Evolutionary conservation across 2,113 vertebrate species (phyloP).

Genomic region (Sitta europaea): DNA sequence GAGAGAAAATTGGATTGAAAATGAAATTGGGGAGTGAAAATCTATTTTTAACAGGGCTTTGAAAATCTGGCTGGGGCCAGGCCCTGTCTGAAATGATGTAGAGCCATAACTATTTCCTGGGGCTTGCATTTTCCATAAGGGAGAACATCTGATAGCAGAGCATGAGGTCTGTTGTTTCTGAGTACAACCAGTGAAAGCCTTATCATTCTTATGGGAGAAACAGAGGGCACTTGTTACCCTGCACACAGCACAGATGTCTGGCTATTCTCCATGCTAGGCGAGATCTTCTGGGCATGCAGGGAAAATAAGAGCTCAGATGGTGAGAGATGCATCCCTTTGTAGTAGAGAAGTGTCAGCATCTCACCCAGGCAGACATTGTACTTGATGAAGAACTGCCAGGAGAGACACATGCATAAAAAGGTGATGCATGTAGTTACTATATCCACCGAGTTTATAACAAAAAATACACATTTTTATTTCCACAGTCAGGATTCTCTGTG

Average conservation of each 20-base stretch:
- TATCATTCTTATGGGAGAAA: neutral
- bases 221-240: neutral
- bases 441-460: neutral
- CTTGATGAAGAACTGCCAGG: neutral
- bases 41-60: constrained; percentile 24
- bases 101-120: constrained; percentile 1
- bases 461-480: neutral
- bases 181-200: neutral
- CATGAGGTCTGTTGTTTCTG: neutral
- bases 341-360: neutral
- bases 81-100: constrained; percentile 29
- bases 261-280: neutral
- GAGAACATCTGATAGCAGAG: constrained; percentile 30
- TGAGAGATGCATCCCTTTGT: neutral
- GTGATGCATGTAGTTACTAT: neutral
- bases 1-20: constrained; percentile 20
- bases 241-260: constrained; percentile 23
- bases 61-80: neutral
- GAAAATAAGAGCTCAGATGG: neutral
- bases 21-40: neutral
- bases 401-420: neutral
- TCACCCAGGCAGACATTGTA: neutral
- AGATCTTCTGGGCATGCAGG: neutral
- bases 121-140: constrained; percentile 4
- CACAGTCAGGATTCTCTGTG: neutral